Conservation (phyloP, 2,888 invertebrate genomes). For the Zhuqinia jingwanae region DNA sequence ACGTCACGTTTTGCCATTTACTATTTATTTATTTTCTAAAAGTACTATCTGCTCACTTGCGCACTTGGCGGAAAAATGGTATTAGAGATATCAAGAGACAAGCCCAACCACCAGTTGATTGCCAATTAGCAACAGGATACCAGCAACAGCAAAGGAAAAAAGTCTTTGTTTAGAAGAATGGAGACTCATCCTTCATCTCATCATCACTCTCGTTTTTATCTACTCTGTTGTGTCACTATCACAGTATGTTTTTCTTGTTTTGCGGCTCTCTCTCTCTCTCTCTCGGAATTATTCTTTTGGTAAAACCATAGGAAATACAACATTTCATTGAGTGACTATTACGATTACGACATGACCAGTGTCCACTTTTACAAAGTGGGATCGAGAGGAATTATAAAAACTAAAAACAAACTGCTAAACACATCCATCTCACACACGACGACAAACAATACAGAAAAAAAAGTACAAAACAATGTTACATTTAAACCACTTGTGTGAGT, state of each 20-base stretch:
- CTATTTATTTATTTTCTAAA: constrained; percentile 11
- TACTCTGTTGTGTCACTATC: too few species aligned
- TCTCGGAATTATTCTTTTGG: constrained; percentile 9
- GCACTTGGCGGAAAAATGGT: background rate
- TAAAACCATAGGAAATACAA: background rate
- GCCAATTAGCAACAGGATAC: constrained; percentile 60
- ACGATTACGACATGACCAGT: background rate
- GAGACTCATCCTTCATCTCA: constrained; percentile 50
- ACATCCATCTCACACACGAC: background rate
- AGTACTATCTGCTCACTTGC: background rate
- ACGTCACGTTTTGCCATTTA: constrained; percentile 34
- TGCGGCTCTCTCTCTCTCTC: too few species aligned
- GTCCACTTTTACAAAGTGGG: constrained; percentile 23
- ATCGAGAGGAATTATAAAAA: constrained; percentile 4
- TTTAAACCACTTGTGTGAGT: background rate
- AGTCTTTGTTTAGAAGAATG: background rate
- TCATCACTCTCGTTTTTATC: constrained; percentile 37
- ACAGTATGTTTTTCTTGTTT: background rate
- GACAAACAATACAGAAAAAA: background rate
- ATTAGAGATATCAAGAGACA: background rate
- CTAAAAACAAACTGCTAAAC: constrained; percentile 7
- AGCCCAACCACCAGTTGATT: constrained; percentile 37
- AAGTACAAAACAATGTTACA: background rate
- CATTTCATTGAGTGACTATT: background rate
- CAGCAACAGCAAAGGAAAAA: background rate